Conservation (phyloP, 2,113 vertebrate species). For the Camelus dromedarius region DNA sequence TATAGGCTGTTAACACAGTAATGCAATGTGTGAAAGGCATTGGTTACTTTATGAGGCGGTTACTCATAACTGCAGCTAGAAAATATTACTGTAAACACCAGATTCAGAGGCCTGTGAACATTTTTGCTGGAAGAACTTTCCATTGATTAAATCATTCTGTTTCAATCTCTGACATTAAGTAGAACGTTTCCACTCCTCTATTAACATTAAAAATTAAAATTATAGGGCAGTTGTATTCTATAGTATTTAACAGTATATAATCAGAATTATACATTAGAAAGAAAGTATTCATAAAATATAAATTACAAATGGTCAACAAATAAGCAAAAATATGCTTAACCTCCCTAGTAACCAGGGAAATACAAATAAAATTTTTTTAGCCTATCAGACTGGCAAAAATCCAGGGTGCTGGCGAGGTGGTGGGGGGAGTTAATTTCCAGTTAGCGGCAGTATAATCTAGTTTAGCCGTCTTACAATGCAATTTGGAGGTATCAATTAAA, state of each 20-base stretch:
- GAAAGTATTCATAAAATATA: not conserved
- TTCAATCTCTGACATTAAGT: conserved; percentile 18
- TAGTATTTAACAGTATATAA: not conserved
- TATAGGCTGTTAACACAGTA: not conserved
- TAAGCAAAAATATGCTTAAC: not conserved
- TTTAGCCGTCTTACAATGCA: not conserved
- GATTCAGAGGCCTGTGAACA: not conserved
- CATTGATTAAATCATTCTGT: conserved; percentile 11
- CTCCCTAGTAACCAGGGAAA: not conserved
- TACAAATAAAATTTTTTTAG: not conserved
- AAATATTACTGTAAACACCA: not conserved
- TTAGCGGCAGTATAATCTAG: not conserved
- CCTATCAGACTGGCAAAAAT: not conserved
- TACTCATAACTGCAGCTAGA: not conserved
- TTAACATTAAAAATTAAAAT: not conserved
- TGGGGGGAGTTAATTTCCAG: not conserved
- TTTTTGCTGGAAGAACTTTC: not conserved
- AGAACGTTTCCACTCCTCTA: not conserved
- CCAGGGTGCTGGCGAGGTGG: not conserved
- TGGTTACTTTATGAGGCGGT: conserved; percentile 14
- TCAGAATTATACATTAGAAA: not conserved
- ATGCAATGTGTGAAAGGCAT: not conserved
- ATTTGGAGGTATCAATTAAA: not conserved
- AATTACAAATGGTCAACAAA: not conserved
- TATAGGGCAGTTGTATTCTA: not conserved